Evolutionary conservation across 2,797 vertebrate genomes (phyloP).

Genomic region (Sciurus carolinensis): DNA sequence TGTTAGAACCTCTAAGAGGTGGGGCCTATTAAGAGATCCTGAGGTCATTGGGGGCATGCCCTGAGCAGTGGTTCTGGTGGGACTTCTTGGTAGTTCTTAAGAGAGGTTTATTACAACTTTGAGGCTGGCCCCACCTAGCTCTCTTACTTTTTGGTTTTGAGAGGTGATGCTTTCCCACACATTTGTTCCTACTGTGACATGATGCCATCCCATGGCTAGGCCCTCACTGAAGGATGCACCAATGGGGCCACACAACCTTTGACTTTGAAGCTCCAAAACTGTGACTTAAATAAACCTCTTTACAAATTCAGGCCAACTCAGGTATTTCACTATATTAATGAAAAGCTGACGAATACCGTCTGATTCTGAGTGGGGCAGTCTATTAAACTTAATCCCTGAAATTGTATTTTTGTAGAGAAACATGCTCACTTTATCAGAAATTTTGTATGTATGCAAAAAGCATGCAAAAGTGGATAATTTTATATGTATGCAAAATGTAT

Average conservation of each 20-base stretch:
- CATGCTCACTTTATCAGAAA: background rate
- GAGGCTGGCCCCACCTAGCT: background rate
- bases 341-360: background rate
- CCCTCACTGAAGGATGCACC: no score
- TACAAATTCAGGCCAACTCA: background rate
- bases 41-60: no score
- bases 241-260: background rate
- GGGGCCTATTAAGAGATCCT: background rate
- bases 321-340: background rate
- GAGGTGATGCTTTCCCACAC: background rate
- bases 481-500: background rate
- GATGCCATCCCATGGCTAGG: no score
- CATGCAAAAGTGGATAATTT: no score
- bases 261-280: background rate
- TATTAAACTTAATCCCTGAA: background rate
- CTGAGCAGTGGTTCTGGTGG: background rate
- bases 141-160: background rate
- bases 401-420: background rate
- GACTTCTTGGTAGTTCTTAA: background rate
- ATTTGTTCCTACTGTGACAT: background rate
- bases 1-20: background rate
- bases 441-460: background rate
- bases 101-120: background rate
- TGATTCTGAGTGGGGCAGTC: background rate
- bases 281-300: background rate